phyloP scores from a whole-genome alignment of 2,888 invertebrate species.

The Habroteleia sp. region DNA sequence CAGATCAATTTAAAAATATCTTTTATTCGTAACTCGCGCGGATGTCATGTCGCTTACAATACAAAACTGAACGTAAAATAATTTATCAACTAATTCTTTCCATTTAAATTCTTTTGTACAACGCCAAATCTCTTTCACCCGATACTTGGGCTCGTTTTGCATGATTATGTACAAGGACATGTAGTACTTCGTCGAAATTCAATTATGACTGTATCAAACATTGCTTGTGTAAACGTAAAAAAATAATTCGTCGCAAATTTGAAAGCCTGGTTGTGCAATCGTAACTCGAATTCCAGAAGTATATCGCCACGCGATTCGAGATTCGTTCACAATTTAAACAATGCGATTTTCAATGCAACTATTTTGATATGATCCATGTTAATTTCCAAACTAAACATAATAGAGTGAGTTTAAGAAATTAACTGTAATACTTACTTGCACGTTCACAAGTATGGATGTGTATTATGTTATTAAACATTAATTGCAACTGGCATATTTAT shows the following conservation, averaged over 20 bases:
- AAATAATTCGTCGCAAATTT: slow-evolving; percentile 20
- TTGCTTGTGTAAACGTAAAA: no score
- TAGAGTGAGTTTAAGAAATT: no score
- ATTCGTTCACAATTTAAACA: neutral
- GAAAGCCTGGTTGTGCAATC: neutral
- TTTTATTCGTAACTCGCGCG: slow-evolving; percentile 30
- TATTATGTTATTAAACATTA: no score
- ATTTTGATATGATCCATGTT: no score
- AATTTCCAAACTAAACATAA: no score
- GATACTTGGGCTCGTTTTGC: slow-evolving; percentile 5
- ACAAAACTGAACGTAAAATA: slow-evolving; percentile 7
- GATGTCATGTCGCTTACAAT: slow-evolving; percentile 10
- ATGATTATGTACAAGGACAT: slow-evolving; percentile 10
- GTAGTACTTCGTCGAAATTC: neutral
- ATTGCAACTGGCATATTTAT: no score
- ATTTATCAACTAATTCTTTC: neutral
- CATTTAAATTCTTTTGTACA: slow-evolving; percentile 6
- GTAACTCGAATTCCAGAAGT: no score
- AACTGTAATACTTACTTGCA: no score
- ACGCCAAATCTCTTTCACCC: neutral
- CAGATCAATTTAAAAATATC: slow-evolving; percentile 40
- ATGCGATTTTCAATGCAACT: no score
- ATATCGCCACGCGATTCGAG: no score
- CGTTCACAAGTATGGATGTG: no score
- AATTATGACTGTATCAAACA: no score